Evolutionary conservation across 2,888 invertebrate species (phyloP).

Genomic region (Sympetrum striolatum): DNA sequence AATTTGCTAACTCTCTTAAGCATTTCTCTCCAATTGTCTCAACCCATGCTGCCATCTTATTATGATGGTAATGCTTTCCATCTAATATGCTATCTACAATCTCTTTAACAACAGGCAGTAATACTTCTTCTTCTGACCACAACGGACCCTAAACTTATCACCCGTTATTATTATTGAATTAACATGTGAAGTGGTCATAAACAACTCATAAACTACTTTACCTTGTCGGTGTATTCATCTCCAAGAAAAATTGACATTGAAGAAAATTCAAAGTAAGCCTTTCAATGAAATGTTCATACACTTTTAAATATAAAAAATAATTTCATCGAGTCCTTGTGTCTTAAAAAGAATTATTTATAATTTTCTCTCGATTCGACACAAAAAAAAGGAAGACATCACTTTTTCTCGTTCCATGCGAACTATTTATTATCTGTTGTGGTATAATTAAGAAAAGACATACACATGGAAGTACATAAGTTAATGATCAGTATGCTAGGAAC

Average conservation of each 20-base stretch:
- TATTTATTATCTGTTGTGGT: too few relatives aligned
- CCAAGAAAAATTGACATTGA: neutral
- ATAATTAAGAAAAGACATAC: too few relatives aligned
- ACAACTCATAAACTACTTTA: neutral
- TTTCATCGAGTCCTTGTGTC: too few relatives aligned
- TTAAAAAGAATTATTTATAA: too few relatives aligned
- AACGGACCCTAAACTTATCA: neutral
- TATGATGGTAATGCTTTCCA: neutral
- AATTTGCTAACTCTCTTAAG: neutral
- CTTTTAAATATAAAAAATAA: too few relatives aligned
- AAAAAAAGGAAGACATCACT: too few relatives aligned
- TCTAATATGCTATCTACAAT: neutral
- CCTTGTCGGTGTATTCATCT: neutral
- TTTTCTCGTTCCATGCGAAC: too few relatives aligned
- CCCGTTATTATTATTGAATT: neutral
- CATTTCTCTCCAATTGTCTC: conserved; percentile 21
- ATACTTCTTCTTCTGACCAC: conserved; percentile 7
- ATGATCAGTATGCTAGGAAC: too few relatives aligned
- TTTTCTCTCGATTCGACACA: too few relatives aligned
- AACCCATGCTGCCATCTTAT: neutral
- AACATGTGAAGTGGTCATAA: neutral
- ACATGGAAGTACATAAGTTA: too few relatives aligned
- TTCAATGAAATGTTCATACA: neutral
- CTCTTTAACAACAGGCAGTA: neutral
- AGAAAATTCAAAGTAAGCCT: neutral